Base-by-base conservation (phyloP, 2,888 invertebrate genomes). In the Phaonia tiefii region DNA sequence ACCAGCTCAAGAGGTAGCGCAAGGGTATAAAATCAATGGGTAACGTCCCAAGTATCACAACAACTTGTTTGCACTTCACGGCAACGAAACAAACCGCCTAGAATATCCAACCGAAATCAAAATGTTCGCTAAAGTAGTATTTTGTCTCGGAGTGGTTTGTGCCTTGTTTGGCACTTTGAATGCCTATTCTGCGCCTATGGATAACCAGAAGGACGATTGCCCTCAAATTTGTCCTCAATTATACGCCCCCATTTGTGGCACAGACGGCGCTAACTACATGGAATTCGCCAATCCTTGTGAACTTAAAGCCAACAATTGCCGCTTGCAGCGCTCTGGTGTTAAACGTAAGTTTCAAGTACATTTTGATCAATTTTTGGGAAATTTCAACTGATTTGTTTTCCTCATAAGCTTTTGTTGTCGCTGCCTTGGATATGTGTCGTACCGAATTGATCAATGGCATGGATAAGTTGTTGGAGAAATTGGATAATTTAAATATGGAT, bases 381-480 rank as follows among this genome's bases (percentile, higher is more conserved):
- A 49, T 20, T n/a, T 15, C n/a, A 2, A 15, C 5, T 13, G 46
- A 46, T 46, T 37, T 31, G 22, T 11, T 26, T n/a, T 63, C 17
- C 37, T 15, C 42, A 11, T n/a, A 8, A 88, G 88, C 83, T n/a
- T 89, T 80, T 54, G 54, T 65, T 0, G 76, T 78, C 46, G 84
- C 82, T 17, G 87, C 86, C 60, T 83, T 86, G 79, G 88, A 86
- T 44, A 89, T 89, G 89, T 89, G 88, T 75, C 86, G 83, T 20
- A 85, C 88, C 4, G 84, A 86, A 76, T 54, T 84, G 39, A 84
- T 86, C 22, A 20, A 20, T 17, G 20, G 20, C 8, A 20, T 49
- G 20, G 82, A 84, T 3, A 84, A 85, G 78, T 75, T 87, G 0
- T 39, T 71, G 7, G 83, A 84, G 20, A 79, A 80, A 49, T 37